Evolutionary conservation across 2,888 invertebrate genomes (phyloP).

Genomic region (Colletes collaris): DNA sequence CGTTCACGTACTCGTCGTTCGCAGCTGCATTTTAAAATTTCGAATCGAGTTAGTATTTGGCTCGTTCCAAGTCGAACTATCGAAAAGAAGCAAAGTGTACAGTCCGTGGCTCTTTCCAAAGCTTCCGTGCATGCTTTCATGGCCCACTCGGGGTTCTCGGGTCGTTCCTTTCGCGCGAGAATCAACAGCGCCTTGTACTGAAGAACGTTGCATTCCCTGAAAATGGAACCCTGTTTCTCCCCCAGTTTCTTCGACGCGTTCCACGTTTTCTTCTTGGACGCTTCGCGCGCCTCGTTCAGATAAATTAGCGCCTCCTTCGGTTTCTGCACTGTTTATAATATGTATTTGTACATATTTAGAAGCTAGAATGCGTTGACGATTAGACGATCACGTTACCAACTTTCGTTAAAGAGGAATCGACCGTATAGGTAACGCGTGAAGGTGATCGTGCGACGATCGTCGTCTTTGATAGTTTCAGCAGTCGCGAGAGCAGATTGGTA

Average conservation of each 20-base stretch:
- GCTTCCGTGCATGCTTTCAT: slow-evolving; percentile 64
- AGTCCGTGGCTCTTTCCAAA: slow-evolving; percentile 64
- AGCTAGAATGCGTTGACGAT: too few relatives aligned
- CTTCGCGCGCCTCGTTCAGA: slow-evolving; percentile 63
- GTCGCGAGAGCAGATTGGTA: slow-evolving; percentile 64
- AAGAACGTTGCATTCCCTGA: slow-evolving; percentile 69
- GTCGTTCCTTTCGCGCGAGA: slow-evolving; percentile 49
- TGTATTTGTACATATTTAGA: too few relatives aligned
- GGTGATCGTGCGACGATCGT: slow-evolving; percentile 58
- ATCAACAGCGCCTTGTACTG: slow-evolving; percentile 64
- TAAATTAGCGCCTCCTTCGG: slow-evolving; percentile 63
- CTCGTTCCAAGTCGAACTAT: neutral
- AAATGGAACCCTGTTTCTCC: slow-evolving; percentile 62
- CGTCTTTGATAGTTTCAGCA: slow-evolving; percentile 51
- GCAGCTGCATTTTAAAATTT: slow-evolving; percentile 57
- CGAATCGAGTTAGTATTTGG: neutral
- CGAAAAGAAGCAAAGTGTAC: slow-evolving; percentile 46
- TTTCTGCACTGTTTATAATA: slow-evolving; percentile 49
- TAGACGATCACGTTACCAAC: slow-evolving; percentile 48
- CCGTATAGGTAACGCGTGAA: slow-evolving; percentile 73
- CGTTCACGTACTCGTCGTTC: slow-evolving; percentile 61
- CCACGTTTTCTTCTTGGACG: slow-evolving; percentile 64
- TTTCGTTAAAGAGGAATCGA: slow-evolving; percentile 71
- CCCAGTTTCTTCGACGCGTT: slow-evolving; percentile 64
- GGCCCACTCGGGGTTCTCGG: slow-evolving; percentile 57